These are phyloP conservation scores for Phrynosoma platyrhinos DNA, from an alignment of 2,113 vertebrate species.

Conservation along the genomic window DNA sequence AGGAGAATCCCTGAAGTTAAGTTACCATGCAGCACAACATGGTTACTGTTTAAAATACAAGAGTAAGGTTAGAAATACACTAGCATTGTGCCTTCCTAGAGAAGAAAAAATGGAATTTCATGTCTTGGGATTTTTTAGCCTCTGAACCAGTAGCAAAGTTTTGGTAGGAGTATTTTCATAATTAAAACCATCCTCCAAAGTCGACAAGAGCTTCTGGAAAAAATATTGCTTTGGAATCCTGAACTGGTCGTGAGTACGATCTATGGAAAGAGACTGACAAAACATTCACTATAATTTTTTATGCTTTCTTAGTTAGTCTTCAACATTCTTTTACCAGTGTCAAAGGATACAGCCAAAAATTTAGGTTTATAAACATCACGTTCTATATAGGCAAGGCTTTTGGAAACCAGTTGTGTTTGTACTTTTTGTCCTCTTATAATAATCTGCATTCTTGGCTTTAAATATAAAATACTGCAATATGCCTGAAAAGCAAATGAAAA, in stretches of 20 bases:
- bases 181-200: background rate
- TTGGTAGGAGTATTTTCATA: background rate
- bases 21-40: background rate
- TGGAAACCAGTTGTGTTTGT: constrained; percentile 92
- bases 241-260: background rate
- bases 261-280: background rate
- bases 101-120: background rate
- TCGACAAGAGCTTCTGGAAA: background rate
- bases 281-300: background rate
- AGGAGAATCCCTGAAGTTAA: background rate
- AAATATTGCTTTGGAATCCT: background rate
- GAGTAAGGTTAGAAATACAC: background rate
- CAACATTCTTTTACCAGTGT: background rate
- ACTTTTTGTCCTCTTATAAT: constrained; percentile 91
- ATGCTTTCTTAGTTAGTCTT: background rate
- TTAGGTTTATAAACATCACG: constrained; percentile 89
- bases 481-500: constrained; percentile 79
- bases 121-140: background rate
- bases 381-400: constrained; percentile 88
- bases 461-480: constrained; percentile 95
- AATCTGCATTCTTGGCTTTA: constrained; percentile 96
- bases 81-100: background rate
- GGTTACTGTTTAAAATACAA: background rate
- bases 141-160: background rate
- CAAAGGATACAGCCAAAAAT: constrained; percentile 89